A percentile compares a stretch with the other conserved stretches of the same genome.
These are phyloP conservation scores for Prenolepis imparis DNA, from an alignment of 2,888 invertebrate genomes.

Conservation along the genomic window DNA sequence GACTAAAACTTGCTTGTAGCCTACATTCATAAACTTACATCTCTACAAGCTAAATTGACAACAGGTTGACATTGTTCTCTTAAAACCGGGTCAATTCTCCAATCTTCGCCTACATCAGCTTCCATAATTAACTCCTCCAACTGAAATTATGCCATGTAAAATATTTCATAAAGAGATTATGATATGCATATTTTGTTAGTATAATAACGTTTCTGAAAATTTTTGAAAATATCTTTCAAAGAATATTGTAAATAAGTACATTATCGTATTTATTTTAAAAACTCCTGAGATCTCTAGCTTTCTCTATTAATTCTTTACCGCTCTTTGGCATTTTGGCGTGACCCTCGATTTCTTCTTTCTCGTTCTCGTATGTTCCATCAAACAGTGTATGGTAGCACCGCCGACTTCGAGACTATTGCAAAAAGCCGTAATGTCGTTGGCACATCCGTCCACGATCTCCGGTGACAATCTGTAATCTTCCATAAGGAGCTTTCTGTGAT, in stretches of 20 bases:
- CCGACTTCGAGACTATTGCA: conserved; percentile 93
- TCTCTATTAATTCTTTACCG: conserved; percentile 86
- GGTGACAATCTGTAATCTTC: conserved; percentile 97
- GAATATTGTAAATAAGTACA: not conserved
- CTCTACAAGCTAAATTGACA: conserved; percentile 92
- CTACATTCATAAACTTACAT: conserved; percentile 85
- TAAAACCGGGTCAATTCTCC: conserved; percentile 97
- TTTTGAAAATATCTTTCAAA: not conserved
- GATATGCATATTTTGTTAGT: not conserved
- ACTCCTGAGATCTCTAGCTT: not conserved
- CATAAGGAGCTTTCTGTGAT: conserved; percentile 96
- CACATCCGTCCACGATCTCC: conserved; percentile 95
- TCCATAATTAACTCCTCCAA: conserved; percentile 94
- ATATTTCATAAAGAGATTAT: conserved; percentile 10
- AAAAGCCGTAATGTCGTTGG: conserved; percentile 92
- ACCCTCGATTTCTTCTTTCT: conserved; percentile 90
- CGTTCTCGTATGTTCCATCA: conserved; percentile 95
- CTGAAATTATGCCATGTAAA: conserved; percentile 84
- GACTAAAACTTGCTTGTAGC: conserved; percentile 57
- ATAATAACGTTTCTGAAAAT: conserved; percentile 10
- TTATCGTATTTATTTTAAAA: conserved; percentile 3
- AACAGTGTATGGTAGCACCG: conserved; percentile 97
- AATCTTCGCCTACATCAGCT: conserved; percentile 97
- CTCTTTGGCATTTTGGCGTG: conserved; percentile 91
- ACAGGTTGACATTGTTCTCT: conserved; percentile 95